Evolutionary conservation across 1,140 invertebrate species (phyloP).

Genomic region (Drosophila repleta): DNA sequence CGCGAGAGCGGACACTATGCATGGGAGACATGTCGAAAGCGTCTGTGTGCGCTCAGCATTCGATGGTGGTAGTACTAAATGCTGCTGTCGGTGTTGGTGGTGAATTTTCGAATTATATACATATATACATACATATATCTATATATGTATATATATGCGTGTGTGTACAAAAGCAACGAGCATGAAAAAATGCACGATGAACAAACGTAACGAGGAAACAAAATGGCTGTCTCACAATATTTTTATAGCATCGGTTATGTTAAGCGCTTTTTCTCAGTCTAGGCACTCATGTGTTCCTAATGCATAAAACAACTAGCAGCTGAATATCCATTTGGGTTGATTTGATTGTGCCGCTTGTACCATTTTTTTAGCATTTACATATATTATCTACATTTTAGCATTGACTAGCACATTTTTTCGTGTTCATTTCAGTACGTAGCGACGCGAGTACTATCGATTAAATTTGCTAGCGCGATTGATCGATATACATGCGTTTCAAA

Average conservation of each 20-base stretch:
- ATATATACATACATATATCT: background rate
- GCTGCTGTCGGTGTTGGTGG: constrained; percentile 32
- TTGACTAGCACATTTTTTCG: constrained; percentile 57
- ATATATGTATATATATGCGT: constrained; percentile 5
- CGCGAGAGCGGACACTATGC: constrained; percentile 40
- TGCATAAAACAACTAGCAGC: constrained; percentile 13
- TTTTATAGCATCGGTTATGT: constrained; percentile 33
- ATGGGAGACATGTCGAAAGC: constrained; percentile 44
- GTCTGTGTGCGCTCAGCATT: constrained; percentile 33
- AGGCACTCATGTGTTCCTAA: constrained; percentile 16
- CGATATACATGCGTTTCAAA: constrained; percentile 5
- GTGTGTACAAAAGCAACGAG: constrained; percentile 37
- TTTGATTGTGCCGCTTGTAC: constrained; percentile 28
- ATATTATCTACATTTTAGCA: constrained; percentile 52
- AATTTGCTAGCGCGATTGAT: background rate
- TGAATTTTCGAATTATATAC: constrained; percentile 40
- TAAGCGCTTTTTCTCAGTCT: constrained; percentile 18
- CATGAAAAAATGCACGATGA: constrained; percentile 53
- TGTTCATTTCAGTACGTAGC: constrained; percentile 50
- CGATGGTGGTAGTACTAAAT: constrained; percentile 33
- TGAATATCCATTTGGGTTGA: constrained; percentile 27
- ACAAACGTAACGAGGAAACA: constrained; percentile 54
- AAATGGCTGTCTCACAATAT: constrained; percentile 57
- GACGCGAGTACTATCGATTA: constrained; percentile 37
- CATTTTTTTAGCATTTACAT: constrained; percentile 42